These are phyloP conservation scores for Streptopelia turtur DNA, from an alignment of 2,797 vertebrate species.

Conservation along the genomic window DNA sequence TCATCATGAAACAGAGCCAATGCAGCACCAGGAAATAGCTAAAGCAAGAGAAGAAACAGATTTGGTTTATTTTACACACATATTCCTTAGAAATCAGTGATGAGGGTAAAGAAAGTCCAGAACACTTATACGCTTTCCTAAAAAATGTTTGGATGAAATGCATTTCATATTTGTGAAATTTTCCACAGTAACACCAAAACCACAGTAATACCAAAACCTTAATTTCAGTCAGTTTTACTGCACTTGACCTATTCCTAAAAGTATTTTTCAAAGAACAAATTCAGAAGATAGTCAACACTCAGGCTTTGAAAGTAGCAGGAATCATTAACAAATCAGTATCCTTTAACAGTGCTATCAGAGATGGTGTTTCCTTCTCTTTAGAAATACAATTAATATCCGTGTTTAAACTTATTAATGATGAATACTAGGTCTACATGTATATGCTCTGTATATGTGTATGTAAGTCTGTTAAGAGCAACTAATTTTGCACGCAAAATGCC, in stretches of 20 bases:
- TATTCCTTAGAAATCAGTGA: constrained; percentile 23
- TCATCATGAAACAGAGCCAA: constrained; percentile 30
- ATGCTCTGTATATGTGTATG: not conserved
- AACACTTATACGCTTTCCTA: not conserved
- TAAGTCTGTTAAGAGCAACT: not conserved
- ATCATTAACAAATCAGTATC: not conserved
- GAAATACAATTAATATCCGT: not conserved
- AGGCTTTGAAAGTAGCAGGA: not conserved
- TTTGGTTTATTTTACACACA: constrained; percentile 19
- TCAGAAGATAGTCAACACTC: not conserved
- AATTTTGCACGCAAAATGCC: not conserved
- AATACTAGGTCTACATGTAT: accelerated
- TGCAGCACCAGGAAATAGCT: constrained; percentile 22
- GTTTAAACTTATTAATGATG: not conserved
- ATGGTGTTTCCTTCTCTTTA: not conserved
- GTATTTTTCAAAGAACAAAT: not conserved
- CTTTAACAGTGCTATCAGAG: not conserved
- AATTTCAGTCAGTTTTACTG: not conserved
- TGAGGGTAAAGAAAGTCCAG: constrained; percentile 20
- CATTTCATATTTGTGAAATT: constrained; percentile 9
- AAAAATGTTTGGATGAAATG: constrained; percentile 30
- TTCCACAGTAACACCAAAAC: not conserved
- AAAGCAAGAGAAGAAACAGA: constrained; percentile 28
- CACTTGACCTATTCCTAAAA: not conserved
- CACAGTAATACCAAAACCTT: constrained; percentile 1